Evolutionary conservation across 2,113 vertebrate genomes (phyloP).

Genomic region (Hemiprocne comata): DNA sequence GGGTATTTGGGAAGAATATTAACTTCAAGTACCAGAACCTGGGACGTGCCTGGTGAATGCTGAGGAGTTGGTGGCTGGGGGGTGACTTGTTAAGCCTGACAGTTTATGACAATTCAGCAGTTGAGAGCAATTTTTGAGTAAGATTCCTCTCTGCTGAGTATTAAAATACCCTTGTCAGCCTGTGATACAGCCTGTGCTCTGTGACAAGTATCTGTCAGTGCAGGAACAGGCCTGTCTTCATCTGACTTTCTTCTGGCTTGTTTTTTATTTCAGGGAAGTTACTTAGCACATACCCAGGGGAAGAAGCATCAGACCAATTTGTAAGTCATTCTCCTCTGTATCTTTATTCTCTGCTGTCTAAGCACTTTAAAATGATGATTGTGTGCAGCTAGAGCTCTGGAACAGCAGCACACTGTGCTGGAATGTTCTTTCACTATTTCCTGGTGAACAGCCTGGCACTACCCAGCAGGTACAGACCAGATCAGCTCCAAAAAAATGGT

Average conservation of each 20-base stretch:
- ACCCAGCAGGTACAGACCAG: neutral
- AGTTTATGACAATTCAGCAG: neutral
- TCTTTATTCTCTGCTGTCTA: neutral
- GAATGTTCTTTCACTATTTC: neutral
- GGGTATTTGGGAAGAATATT: neutral
- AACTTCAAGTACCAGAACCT: neutral
- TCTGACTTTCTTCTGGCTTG: neutral
- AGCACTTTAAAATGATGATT: neutral
- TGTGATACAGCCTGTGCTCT: neutral
- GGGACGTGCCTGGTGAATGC: neutral
- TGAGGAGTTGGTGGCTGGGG: neutral
- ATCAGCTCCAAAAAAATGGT: neutral
- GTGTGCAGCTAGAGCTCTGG: neutral
- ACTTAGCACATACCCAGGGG: slow-evolving; percentile 96
- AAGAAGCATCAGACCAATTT: slow-evolving; percentile 99
- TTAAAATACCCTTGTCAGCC: neutral
- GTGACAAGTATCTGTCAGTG: neutral
- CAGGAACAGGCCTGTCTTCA: neutral
- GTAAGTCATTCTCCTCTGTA: slow-evolving; percentile 74
- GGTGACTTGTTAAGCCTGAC: neutral
- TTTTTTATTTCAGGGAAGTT: slow-evolving; percentile 86
- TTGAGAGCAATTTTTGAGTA: neutral
- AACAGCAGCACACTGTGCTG: neutral
- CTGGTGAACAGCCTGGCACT: neutral
- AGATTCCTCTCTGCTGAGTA: neutral